Evolutionary conservation across 2,797 vertebrate genomes (phyloP).

Genomic region (Ptychobarbus kaznakovi): DNA sequence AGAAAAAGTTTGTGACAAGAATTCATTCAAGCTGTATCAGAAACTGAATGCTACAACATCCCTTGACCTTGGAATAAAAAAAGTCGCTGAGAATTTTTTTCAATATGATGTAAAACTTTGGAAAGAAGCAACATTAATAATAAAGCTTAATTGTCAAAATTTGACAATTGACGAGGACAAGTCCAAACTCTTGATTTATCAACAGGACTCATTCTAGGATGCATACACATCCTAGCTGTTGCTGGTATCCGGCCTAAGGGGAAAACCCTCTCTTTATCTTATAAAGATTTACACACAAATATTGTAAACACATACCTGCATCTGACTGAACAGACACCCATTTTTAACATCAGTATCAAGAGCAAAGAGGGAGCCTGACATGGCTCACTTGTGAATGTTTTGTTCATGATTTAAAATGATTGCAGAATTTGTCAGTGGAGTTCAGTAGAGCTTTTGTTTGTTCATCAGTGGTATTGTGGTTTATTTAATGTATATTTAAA

Average conservation of each 20-base stretch:
- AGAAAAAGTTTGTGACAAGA: too few relatives aligned
- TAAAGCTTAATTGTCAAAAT: rapidly evolving
- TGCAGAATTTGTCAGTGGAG: not conserved
- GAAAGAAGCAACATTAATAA: not conserved
- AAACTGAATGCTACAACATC: rapidly evolving
- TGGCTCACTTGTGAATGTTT: not conserved
- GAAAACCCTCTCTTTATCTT: slow-evolving; percentile 20
- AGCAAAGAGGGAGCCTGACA: not conserved
- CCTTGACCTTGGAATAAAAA: rapidly evolving
- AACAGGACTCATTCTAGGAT: not conserved
- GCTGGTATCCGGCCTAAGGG: slow-evolving; percentile 26
- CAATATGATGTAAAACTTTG: rapidly evolving
- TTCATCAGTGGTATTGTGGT: not conserved
- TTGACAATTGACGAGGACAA: not conserved
- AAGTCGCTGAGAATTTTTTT: rapidly evolving
- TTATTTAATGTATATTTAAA: slow-evolving; percentile 22
- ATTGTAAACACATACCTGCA: not conserved
- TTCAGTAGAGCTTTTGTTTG: not conserved
- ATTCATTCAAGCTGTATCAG: not conserved
- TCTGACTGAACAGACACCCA: not conserved
- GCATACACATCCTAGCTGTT: not conserved
- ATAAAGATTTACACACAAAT: not conserved
- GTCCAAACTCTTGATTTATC: not conserved
- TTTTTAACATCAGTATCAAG: not conserved
- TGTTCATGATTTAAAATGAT: not conserved